Conservation (phyloP, 2,888 invertebrate genomes). For the Acanthosepion esculentum region DNA sequence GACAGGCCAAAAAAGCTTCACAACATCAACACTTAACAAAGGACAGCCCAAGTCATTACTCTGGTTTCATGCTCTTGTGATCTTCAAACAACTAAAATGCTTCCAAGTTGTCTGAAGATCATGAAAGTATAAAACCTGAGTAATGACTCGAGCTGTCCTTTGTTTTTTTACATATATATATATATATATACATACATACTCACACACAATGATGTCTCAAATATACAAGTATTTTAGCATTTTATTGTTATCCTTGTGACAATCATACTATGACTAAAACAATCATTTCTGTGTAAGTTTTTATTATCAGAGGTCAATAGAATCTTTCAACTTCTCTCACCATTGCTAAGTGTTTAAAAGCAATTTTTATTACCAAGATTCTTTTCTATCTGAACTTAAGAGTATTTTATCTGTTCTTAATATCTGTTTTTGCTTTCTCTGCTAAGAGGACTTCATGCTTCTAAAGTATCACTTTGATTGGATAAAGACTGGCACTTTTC, state of each 20-base stretch:
- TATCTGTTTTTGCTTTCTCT: not conserved
- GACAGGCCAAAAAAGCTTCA: too few species aligned
- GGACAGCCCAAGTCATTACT: too few species aligned
- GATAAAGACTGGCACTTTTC: not conserved
- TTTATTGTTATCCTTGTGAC: not conserved
- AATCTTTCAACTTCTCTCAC: not conserved
- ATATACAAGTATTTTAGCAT: not conserved
- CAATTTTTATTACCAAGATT: not conserved
- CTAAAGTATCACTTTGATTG: not conserved
- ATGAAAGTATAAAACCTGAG: too few species aligned
- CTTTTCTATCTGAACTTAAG: not conserved
- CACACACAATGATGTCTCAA: not conserved
- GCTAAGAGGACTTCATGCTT: not conserved
- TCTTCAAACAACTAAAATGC: too few species aligned
- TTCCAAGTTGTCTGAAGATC: too few species aligned
- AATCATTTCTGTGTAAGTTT: not conserved
- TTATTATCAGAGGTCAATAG: not conserved
- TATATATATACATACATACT: not conserved
- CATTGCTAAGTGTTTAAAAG: constrained; percentile 10
- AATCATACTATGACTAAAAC: not conserved
- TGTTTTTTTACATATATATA: not conserved
- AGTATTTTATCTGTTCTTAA: not conserved
- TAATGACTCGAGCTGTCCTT: too few species aligned
- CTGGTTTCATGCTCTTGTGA: too few species aligned
- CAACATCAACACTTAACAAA: too few species aligned